Conservation (phyloP, 1,140 invertebrate genomes). For the Delia radicum region DNA sequence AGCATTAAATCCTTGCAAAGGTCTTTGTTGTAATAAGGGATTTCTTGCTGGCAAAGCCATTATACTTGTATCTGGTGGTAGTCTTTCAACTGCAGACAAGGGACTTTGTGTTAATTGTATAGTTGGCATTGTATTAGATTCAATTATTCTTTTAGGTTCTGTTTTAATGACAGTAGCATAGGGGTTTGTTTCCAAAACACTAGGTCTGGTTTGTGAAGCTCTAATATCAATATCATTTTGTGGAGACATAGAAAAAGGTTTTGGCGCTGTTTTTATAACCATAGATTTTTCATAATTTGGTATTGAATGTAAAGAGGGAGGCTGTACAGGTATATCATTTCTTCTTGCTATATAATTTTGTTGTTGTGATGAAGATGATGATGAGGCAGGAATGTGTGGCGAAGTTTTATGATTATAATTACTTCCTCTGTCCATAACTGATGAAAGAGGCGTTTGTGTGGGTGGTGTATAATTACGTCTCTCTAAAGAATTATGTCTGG, state of each 20-base stretch:
- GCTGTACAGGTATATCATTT: background rate
- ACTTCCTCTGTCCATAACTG: background rate
- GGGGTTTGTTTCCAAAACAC: slow-evolving; percentile 30
- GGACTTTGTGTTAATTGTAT: background rate
- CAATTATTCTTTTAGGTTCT: background rate
- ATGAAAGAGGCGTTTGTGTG: background rate
- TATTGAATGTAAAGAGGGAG: background rate
- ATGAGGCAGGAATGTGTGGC: background rate
- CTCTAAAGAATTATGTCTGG: background rate
- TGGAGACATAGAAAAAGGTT: too few relatives aligned
- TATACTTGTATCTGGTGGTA: slow-evolving; percentile 37
- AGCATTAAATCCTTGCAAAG: background rate
- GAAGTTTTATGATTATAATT: background rate
- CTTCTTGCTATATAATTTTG: background rate
- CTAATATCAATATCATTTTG: too few relatives aligned
- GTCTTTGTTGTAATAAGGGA: background rate
- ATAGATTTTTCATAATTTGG: background rate
- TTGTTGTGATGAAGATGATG: background rate
- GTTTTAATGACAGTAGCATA: slow-evolving; percentile 27
- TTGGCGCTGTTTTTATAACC: background rate
- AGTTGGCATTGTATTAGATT: background rate
- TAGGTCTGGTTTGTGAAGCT: background rate
- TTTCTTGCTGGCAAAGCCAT: slow-evolving; percentile 13
- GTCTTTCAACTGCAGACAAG: slow-evolving; percentile 20
- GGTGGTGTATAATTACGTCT: slow-evolving; percentile 1